phyloP scores from a whole-genome alignment of 2,113 vertebrate genomes.

The Tachysurus fulvidraco region DNA sequence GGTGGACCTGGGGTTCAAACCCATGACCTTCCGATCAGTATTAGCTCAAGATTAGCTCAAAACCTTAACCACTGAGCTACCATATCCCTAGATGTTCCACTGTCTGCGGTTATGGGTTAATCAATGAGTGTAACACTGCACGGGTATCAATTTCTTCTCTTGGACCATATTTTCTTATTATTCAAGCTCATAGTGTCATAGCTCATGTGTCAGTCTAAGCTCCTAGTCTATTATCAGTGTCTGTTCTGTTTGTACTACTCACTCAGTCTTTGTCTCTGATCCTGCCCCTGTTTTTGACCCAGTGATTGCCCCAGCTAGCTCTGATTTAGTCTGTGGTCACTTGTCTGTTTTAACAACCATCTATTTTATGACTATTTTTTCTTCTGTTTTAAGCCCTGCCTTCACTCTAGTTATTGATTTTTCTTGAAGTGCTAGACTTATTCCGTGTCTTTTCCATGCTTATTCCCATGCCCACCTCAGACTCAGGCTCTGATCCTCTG shows the following conservation, averaged over 20 bases:
- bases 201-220: background rate
- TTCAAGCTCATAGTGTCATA: background rate
- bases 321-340: background rate
- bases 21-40: no score
- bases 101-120: background rate
- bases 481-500: background rate
- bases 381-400: background rate
- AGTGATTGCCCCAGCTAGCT: background rate
- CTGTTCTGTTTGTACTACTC: background rate
- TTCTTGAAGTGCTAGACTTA: background rate
- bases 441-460: background rate
- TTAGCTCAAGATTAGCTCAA: no score
- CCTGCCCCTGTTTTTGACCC: background rate
- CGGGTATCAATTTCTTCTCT: background rate
- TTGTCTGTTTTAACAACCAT: background rate
- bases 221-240: slow-evolving; percentile 4
- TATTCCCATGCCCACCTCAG: background rate
- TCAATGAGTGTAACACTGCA: background rate
- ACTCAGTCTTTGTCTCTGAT: background rate
- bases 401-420: background rate
- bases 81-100: background rate
- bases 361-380: background rate
- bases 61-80: no score
- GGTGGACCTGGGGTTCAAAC: no score
- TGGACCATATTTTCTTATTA: background rate